Base-by-base conservation (phyloP, 1,140 invertebrate genomes). In the Caenorhabditis brenneri region DNA sequence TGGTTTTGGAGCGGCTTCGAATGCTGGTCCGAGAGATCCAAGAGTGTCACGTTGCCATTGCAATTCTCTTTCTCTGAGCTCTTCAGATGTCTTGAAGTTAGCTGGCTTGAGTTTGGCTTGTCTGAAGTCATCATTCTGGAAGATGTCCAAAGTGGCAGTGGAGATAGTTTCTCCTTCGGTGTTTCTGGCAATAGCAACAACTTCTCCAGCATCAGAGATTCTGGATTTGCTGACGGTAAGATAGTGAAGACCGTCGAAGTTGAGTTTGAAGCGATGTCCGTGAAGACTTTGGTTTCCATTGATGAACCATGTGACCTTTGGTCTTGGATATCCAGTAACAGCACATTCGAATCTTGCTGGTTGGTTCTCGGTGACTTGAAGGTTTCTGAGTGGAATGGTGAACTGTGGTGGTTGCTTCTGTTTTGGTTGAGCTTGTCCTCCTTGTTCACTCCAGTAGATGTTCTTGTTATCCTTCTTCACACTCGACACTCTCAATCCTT, bases 341-440 rank as follows among this genome's bases (percentile, higher is more conserved):
- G 90, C 90, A 53, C 89, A 90, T 81, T 90, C 89, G 55, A 90
- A 90, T 5, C 89, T 24, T n/a, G 90, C 90, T 39, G 90, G 90
- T 81, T 90, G 85, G 49, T 87, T 88, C 81, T 90, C 89, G 10
- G 83, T 86, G 19, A 88, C 89, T 39, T 85, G 84, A 2, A 88
- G 78, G 58, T 88, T 88, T 48, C 88, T 29, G 3, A 88, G 88
- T 39, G 69, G 55, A 60, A 90, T 91, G n/a, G 88, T 86, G 84
- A 90, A 90, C 55, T 90, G 86, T 12, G 89, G 89, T 16, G 80
- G 80, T 29, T 86, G 80, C 24, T 78, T 81, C 84, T 80, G 42
- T 53, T 49, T 42, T 27, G 65, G 48, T 51, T 55, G 81, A 82
- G 85, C 39, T 74, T 33, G 36, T 51, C 42, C 79, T 79, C 86